A percentile compares a stretch with the other conserved stretches of the same genome.
These are phyloP conservation scores for Macrostomum lignano DNA, from an alignment of 1,140 invertebrate species.

Conservation along the genomic window DNA sequence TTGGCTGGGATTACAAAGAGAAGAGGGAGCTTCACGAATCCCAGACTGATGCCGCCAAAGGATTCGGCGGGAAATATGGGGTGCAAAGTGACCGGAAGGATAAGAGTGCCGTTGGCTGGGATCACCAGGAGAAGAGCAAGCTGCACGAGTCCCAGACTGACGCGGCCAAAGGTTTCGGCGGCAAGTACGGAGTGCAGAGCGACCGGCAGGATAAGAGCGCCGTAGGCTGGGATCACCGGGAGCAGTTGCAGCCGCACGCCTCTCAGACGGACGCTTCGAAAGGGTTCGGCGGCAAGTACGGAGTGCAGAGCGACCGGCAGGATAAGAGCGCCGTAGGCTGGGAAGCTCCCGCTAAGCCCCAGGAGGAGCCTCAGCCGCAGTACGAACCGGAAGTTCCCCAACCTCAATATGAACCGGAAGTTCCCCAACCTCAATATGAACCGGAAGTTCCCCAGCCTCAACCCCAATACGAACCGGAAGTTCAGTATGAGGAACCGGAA, in stretches of 20 bases:
- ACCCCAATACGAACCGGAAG: too few species aligned
- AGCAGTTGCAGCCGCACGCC: conserved; percentile 14
- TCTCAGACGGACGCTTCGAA: conserved; percentile 34
- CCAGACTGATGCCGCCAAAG: too few species aligned
- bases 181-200: conserved; percentile 54
- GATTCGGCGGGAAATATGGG: too few species aligned
- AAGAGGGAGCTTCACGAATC: too few species aligned
- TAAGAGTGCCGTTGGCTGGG: too few species aligned
- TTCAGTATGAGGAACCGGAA: too few species aligned
- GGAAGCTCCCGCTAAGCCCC: conserved; percentile 22
- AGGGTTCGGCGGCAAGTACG: conserved; percentile 19
- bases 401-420: too few species aligned
- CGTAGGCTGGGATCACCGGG: conserved; percentile 29
- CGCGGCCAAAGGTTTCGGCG: conserved; percentile 50
- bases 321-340: conserved; percentile 15
- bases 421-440: too few species aligned
- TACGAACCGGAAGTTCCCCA: too few species aligned
- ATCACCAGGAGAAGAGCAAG: conserved; percentile 40
- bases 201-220: conserved; percentile 41
- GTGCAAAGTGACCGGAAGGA: too few species aligned
- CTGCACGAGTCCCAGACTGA: conserved; percentile 28
- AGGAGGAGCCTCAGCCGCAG: conserved; percentile 15
- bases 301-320: conserved; percentile 13
- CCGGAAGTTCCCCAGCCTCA: too few species aligned
- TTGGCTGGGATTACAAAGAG: too few species aligned